Conservation (phyloP, 2,113 vertebrate species). For the Xenopus laevis region DNA sequence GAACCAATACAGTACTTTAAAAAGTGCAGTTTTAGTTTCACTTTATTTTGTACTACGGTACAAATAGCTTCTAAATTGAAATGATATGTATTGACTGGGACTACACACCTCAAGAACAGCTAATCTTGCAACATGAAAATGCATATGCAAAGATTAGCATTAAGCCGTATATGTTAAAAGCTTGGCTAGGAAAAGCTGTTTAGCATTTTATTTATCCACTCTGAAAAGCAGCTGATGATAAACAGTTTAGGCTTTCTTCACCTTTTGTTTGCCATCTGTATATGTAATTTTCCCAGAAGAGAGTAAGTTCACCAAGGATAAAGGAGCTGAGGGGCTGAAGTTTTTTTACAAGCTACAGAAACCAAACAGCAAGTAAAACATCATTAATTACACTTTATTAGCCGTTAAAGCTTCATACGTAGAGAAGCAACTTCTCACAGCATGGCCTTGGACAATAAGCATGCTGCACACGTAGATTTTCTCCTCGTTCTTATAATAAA, state of each 20-base stretch:
- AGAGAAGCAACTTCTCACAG: conserved; percentile 70
- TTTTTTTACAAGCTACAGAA: conserved; percentile 59
- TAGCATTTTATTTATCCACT: conserved; percentile 69
- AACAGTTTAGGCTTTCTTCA: conserved; percentile 61
- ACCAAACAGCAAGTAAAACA: conserved; percentile 69
- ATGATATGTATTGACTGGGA: neutral
- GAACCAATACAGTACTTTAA: too few species aligned
- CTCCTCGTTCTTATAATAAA: too few species aligned
- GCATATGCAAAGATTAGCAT: conserved; percentile 59
- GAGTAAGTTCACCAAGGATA: conserved; percentile 59
- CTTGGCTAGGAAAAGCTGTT: conserved; percentile 71
- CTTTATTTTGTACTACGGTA: too few species aligned
- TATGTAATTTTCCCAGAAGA: conserved; percentile 62
- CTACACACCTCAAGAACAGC: neutral
- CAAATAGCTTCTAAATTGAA: too few species aligned
- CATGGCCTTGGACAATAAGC: conserved; percentile 69
- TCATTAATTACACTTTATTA: conserved; percentile 83
- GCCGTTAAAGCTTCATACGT: conserved; percentile 67
- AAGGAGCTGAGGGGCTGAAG: conserved; percentile 66
- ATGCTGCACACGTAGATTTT: neutral
- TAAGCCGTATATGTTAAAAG: conserved; percentile 58
- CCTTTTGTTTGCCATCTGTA: conserved; percentile 87
- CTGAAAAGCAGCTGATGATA: conserved; percentile 64
- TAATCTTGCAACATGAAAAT: conserved; percentile 56
- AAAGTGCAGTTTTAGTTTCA: too few species aligned